Evolutionary conservation across 64 coral and sea anemone species (phyloP).

Genomic region (Exaiptasia diaphana): DNA sequence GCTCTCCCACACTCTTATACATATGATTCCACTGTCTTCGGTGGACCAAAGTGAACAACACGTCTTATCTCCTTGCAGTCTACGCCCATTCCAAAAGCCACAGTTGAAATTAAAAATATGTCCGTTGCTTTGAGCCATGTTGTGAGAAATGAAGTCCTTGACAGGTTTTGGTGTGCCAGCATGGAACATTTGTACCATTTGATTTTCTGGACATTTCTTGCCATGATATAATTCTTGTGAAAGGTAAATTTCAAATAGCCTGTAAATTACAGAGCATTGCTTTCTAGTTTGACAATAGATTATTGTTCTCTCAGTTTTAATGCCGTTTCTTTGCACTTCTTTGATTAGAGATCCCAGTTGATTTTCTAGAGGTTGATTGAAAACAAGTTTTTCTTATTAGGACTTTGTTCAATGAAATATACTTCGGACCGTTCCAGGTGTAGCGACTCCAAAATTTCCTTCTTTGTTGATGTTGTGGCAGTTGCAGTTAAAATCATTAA

Average conservation of each 20-base stretch:
- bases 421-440: neutral
- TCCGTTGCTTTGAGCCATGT: slow-evolving; percentile 9
- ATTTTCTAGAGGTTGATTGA: slow-evolving; percentile 35
- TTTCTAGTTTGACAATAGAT: slow-evolving; percentile 72
- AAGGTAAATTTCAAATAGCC: slow-evolving; percentile 52
- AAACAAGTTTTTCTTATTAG: slow-evolving; percentile 42
- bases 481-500: slow-evolving; percentile 52
- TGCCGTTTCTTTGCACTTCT: slow-evolving; percentile 12
- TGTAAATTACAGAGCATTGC: slow-evolving; percentile 51
- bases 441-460: slow-evolving; percentile 33
- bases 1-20: slow-evolving; percentile 38
- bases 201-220: neutral
- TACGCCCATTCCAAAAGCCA: slow-evolving; percentile 54
- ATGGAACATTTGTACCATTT: slow-evolving; percentile 49
- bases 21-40: slow-evolving; percentile 42
- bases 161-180: slow-evolving; percentile 33
- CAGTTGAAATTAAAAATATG: slow-evolving; percentile 41
- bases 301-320: slow-evolving; percentile 25
- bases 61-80: slow-evolving; percentile 28
- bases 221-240: slow-evolving; percentile 1
- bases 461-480: slow-evolving; percentile 42
- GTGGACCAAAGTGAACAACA: slow-evolving; percentile 34
- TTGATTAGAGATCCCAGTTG: slow-evolving; percentile 29
- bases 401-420: slow-evolving; percentile 46
- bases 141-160: slow-evolving; percentile 21